Conservation (phyloP, 2,797 vertebrate genomes). For the Cynodonichthys magdalenae region DNA sequence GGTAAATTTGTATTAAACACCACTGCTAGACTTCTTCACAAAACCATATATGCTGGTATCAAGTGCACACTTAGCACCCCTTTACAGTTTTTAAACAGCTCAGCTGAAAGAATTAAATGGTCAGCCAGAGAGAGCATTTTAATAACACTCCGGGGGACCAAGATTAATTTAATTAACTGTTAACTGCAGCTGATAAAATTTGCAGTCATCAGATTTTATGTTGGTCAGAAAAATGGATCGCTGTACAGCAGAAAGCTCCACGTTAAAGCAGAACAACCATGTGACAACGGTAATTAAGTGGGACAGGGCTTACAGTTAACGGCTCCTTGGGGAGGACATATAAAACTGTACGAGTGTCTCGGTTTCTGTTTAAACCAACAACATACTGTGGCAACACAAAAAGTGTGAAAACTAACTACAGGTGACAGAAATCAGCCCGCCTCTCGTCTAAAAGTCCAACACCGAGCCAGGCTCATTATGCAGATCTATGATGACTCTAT, state of each 20-base stretch:
- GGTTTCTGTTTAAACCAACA: constrained; percentile 25
- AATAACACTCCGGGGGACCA: neutral
- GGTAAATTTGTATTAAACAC: too few species aligned
- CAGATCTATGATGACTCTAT: constrained; percentile 61
- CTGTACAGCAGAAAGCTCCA: neutral
- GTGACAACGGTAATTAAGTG: constrained; percentile 10
- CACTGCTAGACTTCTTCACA: neutral
- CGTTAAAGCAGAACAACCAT: neutral
- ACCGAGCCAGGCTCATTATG: constrained; percentile 57
- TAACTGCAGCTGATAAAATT: neutral
- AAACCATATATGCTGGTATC: neutral
- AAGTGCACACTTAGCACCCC: neutral
- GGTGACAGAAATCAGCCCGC: constrained; percentile 32
- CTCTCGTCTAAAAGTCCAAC: constrained; percentile 50
- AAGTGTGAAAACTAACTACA: constrained; percentile 42
- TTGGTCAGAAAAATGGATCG: neutral
- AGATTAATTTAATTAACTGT: neutral
- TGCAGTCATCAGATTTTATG: neutral
- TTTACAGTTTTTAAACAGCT: constrained; percentile 14
- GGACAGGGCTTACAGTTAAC: constrained; percentile 12
- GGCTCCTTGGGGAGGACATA: constrained; percentile 3
- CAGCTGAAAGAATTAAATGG: neutral
- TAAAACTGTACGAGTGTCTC: constrained; percentile 1
- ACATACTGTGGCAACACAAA: constrained; percentile 20
- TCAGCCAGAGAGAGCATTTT: neutral